Percentiles rank a stretch among this genome's conserved stretches.
Evolutionary conservation across 1,140 invertebrate genomes (phyloP).

Genomic region (Plodia interpunctella): DNA sequence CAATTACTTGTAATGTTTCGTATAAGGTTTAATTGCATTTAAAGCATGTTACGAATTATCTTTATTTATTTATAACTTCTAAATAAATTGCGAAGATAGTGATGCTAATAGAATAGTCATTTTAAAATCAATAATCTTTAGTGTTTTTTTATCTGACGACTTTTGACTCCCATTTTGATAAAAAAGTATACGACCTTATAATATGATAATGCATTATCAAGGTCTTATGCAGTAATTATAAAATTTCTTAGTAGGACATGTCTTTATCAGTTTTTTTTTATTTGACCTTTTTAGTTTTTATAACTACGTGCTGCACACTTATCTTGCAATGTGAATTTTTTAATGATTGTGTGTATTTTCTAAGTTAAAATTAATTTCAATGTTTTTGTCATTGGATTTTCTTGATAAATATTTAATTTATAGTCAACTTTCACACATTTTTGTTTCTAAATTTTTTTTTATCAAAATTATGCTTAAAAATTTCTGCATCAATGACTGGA

Average conservation of each 20-base stretch:
- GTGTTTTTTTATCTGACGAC: conserved; percentile 31
- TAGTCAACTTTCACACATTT: too few relatives aligned
- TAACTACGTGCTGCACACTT: conserved; percentile 14
- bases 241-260: conserved; percentile 1
- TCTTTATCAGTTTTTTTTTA: conserved; percentile 37
- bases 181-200: conserved; percentile 30
- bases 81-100: conserved; percentile 23
- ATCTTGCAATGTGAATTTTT: conserved; percentile 12
- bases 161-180: conserved; percentile 39
- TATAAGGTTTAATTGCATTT: conserved; percentile 13
- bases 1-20: conserved; percentile 1
- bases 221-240: conserved; percentile 35
- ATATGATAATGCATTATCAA: conserved; percentile 39
- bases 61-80: conserved; percentile 27
- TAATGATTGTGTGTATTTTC: too few relatives aligned
- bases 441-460: too few relatives aligned
- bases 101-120: conserved; percentile 24
- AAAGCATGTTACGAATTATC: conserved; percentile 13
- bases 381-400: too few relatives aligned
- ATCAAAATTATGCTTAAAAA: too few relatives aligned
- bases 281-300: conserved; percentile 19
- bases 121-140: conserved; percentile 42
- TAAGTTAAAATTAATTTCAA: too few relatives aligned
- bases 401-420: too few relatives aligned
- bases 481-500: too few relatives aligned